A percentile compares a stretch with the other conserved stretches of the same genome.
These are phyloP conservation scores for Eretmocerus hayati DNA, from an alignment of 2,888 invertebrate genomes.

Conservation along the genomic window DNA sequence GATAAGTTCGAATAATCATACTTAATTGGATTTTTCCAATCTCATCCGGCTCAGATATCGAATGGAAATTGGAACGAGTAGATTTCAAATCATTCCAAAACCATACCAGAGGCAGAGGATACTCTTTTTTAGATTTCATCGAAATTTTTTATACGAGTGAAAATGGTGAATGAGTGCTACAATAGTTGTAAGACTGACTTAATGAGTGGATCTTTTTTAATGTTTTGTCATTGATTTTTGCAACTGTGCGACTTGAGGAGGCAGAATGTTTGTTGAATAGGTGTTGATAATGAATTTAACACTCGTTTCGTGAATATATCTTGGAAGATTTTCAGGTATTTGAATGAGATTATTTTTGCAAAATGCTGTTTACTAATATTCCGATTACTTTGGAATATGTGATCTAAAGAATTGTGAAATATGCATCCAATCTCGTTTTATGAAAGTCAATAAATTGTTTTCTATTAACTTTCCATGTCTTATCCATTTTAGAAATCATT, in stretches of 20 bases:
- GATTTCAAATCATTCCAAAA: too few species aligned
- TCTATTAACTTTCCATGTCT: constrained; percentile 18
- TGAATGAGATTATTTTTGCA: background rate
- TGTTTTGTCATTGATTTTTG: too few species aligned
- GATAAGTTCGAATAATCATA: too few species aligned
- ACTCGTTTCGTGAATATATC: constrained; percentile 15
- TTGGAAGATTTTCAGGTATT: constrained; percentile 7
- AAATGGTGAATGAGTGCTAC: too few species aligned
- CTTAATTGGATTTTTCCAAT: too few species aligned
- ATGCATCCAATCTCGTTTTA: constrained; percentile 31
- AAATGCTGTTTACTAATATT: background rate
- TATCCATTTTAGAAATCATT: too few species aligned
- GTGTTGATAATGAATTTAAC: background rate
- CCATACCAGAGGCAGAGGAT: background rate
- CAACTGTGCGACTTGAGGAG: too few species aligned
- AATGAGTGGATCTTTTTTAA: constrained; percentile 10
- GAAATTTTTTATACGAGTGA: background rate
- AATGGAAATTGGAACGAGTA: too few species aligned
- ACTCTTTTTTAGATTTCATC: background rate
- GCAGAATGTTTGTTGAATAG: too few species aligned
- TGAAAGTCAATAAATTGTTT: constrained; percentile 27
- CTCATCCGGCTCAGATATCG: too few species aligned
- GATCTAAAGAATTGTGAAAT: constrained; percentile 21
- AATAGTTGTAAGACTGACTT: constrained; percentile 7
- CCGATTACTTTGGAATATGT: too few species aligned